Percentiles rank a stretch among this genome's conserved stretches.
phyloP scores from a whole-genome alignment of 2,888 invertebrate species.

The Itoplectis maculator region DNA sequence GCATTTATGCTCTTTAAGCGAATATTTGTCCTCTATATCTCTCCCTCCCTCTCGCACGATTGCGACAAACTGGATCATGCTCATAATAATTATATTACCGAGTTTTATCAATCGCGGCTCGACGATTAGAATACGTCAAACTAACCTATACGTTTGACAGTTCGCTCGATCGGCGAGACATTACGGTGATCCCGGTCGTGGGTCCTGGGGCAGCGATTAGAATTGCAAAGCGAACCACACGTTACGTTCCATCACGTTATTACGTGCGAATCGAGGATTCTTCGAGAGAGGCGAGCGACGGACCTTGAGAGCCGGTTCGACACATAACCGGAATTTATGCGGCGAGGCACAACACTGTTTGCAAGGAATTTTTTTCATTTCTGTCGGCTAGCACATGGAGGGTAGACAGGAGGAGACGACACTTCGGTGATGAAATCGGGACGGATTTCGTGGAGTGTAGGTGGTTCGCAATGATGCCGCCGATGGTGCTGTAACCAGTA shows the following conservation, averaged over 20 bases:
- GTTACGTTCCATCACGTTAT: neutral
- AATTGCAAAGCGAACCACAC: neutral
- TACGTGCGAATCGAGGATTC: conserved; percentile 3
- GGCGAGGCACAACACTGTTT: neutral
- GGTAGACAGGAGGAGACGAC: no score
- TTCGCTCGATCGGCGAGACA: neutral
- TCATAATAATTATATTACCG: neutral
- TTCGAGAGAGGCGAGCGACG: conserved; percentile 1
- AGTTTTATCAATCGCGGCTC: conserved; percentile 19
- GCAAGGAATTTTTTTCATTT: neutral
- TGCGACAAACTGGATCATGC: conserved; percentile 2
- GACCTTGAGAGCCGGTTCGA: conserved; percentile 51
- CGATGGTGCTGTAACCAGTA: no score
- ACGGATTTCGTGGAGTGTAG: no score
- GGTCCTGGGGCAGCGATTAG: neutral
- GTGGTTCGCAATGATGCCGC: no score
- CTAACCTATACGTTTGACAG: conserved; percentile 34
- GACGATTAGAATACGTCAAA: conserved; percentile 14
- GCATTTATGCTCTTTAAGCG: neutral
- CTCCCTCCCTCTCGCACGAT: neutral
- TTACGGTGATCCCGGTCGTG: neutral
- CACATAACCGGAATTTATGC: conserved; percentile 35
- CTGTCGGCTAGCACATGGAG: neutral
- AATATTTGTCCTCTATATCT: neutral
- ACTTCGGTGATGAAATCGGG: neutral